Conservation (phyloP, 2,888 invertebrate species). For the Hemicrepidius hirtus region DNA sequence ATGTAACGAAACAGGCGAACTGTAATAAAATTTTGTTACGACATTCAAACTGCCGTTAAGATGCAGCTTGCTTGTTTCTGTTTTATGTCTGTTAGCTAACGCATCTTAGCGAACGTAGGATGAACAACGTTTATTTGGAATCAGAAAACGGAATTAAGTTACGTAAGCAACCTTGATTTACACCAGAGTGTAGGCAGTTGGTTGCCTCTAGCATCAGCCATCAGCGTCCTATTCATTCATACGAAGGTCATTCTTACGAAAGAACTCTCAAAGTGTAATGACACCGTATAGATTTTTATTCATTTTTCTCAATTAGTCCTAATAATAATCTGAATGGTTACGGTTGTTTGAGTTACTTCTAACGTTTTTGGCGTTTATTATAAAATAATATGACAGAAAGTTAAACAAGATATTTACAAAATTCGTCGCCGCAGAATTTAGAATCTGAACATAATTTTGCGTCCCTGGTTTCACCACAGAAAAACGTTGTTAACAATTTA, state of each 20-base stretch:
- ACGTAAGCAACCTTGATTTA: conserved; percentile 47
- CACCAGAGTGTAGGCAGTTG: conserved; percentile 43
- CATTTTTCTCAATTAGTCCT: conserved; percentile 13
- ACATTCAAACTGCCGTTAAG: conserved; percentile 35
- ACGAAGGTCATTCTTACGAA: conserved; percentile 44
- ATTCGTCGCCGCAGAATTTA: no score
- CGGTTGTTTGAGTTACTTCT: no score
- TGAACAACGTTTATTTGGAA: conserved; percentile 39
- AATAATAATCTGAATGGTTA: conserved; percentile 2
- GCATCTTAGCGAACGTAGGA: conserved; percentile 41
- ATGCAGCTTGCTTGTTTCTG: conserved; percentile 36
- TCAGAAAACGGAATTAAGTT: conserved; percentile 45
- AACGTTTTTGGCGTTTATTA: background rate
- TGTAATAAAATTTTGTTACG: conserved; percentile 35
- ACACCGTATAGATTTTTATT: conserved; percentile 31
- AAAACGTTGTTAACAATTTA: no score
- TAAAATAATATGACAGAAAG: no score
- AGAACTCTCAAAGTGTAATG: conserved; percentile 39
- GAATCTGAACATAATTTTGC: no score
- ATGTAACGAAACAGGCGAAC: conserved; percentile 25
- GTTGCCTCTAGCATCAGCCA: conserved; percentile 41
- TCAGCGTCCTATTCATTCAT: conserved; percentile 46
- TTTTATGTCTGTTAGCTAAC: conserved; percentile 32
- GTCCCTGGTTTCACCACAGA: no score
- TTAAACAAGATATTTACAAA: no score